These are phyloP conservation scores for Caloenas nicobarica DNA, from an alignment of 2,113 vertebrate species.

Conservation along the genomic window DNA sequence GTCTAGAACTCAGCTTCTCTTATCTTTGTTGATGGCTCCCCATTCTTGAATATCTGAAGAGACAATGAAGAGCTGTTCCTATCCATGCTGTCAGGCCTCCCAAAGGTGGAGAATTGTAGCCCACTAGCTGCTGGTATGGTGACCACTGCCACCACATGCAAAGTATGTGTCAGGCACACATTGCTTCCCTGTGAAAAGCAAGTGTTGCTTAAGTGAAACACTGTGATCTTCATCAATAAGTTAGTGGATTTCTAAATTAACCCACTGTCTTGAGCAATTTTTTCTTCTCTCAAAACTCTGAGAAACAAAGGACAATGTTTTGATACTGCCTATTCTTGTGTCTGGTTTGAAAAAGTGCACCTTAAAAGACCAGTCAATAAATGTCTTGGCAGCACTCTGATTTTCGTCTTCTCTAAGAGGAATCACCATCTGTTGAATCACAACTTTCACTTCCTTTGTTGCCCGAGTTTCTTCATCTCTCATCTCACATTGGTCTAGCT, in stretches of 20 bases:
- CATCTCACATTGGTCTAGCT: not conserved
- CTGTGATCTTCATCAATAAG: not conserved
- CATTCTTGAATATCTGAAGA: not conserved
- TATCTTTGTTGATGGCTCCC: not conserved
- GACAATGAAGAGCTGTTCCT: not conserved
- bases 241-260: not conserved
- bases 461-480: not conserved
- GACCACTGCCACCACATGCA: not conserved
- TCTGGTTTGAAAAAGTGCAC: not conserved
- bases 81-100: not conserved
- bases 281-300: not conserved
- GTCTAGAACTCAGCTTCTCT: not conserved
- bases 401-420: not conserved
- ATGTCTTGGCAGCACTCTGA: not conserved
- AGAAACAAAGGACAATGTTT: not conserved
- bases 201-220: not conserved
- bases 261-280: not conserved
- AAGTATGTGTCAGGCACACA: not conserved
- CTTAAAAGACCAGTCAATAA: not conserved
- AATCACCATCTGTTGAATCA: not conserved
- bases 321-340: not conserved
- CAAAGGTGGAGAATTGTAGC: not conserved
- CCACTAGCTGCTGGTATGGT: not conserved
- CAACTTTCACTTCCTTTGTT: conserved; percentile 32
- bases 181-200: not conserved